These are phyloP conservation scores for Tokudaia tokunoshimensis DNA, from an alignment of 2,797 vertebrate species.

Conservation along the genomic window DNA sequence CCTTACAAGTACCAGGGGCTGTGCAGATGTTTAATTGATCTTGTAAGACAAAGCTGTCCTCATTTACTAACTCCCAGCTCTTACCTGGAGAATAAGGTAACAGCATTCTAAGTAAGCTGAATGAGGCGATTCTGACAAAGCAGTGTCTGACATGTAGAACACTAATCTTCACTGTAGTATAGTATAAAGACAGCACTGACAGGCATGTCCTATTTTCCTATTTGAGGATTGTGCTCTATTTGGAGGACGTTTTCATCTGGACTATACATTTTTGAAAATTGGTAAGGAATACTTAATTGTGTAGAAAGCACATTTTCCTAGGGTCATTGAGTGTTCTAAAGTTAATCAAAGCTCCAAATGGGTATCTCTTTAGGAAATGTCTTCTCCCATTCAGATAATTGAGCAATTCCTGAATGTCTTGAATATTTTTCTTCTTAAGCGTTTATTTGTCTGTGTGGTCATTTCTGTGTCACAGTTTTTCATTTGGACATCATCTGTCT, in stretches of 20 bases:
- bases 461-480: background rate
- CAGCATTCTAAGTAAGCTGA: background rate
- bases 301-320: background rate
- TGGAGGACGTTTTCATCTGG: slow-evolving; percentile 29
- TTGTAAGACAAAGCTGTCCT: background rate
- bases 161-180: background rate
- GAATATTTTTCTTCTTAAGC: background rate
- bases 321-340: background rate
- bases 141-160: background rate
- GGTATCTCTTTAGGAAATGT: background rate
- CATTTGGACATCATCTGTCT: background rate
- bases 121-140: background rate
- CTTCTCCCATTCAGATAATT: background rate
- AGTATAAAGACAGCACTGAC: background rate
- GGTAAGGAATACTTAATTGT: background rate
- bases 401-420: background rate
- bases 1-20: background rate
- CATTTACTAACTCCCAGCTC: background rate
- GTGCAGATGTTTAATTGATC: background rate
- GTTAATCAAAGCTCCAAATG: background rate
- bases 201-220: background rate
- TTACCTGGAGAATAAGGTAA: background rate
- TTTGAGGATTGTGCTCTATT: background rate
- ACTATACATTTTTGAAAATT: slow-evolving; percentile 16
- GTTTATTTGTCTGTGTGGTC: background rate